Evolutionary conservation across 2,797 vertebrate genomes (phyloP).

Genomic region (Lerista edwardsae): DNA sequence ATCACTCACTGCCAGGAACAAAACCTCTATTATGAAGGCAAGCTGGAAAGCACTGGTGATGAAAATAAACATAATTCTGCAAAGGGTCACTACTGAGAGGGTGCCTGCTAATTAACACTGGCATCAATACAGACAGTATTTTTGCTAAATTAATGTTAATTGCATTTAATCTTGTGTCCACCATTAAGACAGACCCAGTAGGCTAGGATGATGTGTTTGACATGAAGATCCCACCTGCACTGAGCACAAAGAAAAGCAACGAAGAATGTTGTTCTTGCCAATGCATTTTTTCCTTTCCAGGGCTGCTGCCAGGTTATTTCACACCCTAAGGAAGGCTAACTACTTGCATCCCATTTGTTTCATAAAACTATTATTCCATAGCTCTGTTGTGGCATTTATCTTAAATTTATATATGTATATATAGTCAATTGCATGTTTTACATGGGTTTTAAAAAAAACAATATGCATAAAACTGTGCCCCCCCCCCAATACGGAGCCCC

Average conservation of each 20-base stretch:
- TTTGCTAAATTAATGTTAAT: conserved; percentile 66
- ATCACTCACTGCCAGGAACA: conserved; percentile 10
- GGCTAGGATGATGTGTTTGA: conserved; percentile 56
- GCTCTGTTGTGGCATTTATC: too few relatives aligned
- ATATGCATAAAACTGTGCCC: too few relatives aligned
- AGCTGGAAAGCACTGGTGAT: conserved; percentile 26
- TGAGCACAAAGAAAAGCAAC: conserved; percentile 41
- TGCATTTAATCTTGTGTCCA: conserved; percentile 63
- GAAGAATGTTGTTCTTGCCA: conserved; percentile 17
- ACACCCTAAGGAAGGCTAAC: too few relatives aligned
- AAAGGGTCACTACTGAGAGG: conserved; percentile 60
- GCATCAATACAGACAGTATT: conserved; percentile 51
- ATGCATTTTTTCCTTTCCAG: background rate
- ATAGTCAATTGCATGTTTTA: too few relatives aligned
- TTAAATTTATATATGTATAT: too few relatives aligned
- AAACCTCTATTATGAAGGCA: conserved; percentile 51
- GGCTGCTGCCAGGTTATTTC: too few relatives aligned
- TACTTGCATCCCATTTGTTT: too few relatives aligned
- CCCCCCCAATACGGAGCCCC: too few relatives aligned
- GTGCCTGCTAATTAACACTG: conserved; percentile 64
- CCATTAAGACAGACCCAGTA: conserved; percentile 60
- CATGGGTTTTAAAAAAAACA: too few relatives aligned
- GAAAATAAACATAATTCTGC: background rate
- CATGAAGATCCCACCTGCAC: conserved; percentile 53
- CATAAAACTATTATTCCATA: too few relatives aligned